These are phyloP conservation scores for Neodiprion virginianus DNA, from an alignment of 1,140 invertebrate genomes.

Conservation along the genomic window DNA sequence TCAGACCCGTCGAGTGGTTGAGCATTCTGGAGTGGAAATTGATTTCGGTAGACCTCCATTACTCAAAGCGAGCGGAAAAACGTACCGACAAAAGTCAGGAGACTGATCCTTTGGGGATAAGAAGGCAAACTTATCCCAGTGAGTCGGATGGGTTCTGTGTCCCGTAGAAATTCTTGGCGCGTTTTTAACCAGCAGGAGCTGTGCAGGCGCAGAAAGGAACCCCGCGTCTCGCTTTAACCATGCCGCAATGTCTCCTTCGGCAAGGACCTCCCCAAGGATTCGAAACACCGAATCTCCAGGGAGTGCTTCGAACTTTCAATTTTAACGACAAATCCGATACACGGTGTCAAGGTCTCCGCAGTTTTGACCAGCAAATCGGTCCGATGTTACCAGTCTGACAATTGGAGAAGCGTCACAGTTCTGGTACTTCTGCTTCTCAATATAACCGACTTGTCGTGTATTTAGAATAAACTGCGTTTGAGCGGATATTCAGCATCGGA, in stretches of 20 bases:
- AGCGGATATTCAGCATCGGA: no score
- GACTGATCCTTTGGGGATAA: slow-evolving; percentile 47
- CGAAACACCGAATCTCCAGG: neutral
- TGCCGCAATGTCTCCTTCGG: slow-evolving; percentile 31
- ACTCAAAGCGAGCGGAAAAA: slow-evolving; percentile 44
- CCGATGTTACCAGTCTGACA: no score
- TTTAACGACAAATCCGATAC: neutral
- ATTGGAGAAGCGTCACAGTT: no score
- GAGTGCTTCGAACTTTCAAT: neutral
- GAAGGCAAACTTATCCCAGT: slow-evolving; percentile 29
- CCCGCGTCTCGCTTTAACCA: slow-evolving; percentile 20
- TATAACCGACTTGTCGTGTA: no score
- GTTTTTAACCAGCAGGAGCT: slow-evolving; percentile 46
- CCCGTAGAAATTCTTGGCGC: slow-evolving; percentile 46
- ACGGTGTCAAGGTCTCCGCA: no score
- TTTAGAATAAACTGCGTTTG: no score
- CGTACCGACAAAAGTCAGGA: slow-evolving; percentile 51
- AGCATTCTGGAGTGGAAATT: slow-evolving; percentile 45
- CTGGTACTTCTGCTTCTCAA: no score
- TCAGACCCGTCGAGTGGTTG: slow-evolving; percentile 22
- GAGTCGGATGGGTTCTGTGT: slow-evolving; percentile 36
- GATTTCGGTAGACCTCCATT: slow-evolving; percentile 53
- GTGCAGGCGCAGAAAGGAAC: slow-evolving; percentile 30
- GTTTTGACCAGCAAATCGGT: no score
- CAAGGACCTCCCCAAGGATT: neutral